Conservation (phyloP, 2,113 vertebrate genomes). For the Microcebus tavaratra region DNA sequence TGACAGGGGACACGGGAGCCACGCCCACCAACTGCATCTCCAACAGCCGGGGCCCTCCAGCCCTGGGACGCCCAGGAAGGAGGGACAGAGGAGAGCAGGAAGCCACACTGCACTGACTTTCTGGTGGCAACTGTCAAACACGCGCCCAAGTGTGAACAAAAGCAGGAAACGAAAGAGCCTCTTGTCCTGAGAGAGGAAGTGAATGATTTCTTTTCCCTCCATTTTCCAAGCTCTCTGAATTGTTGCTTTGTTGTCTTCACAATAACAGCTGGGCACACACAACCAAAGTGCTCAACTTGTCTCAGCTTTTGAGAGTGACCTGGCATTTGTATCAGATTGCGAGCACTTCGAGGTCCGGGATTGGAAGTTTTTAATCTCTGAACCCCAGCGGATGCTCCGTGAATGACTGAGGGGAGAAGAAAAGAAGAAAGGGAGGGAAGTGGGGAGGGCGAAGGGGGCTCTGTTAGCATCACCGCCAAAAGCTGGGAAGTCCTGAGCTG, state of each 20-base stretch:
- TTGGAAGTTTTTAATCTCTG: not conserved
- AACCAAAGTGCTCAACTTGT: rapidly evolving
- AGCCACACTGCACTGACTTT: not conserved
- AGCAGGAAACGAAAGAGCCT: constrained; percentile 53
- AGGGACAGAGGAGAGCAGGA: constrained; percentile 47
- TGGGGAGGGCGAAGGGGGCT: not conserved
- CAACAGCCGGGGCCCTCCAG: rapidly evolving
- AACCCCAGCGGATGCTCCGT: not conserved
- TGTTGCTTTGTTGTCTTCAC: not conserved
- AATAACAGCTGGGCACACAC: not conserved
- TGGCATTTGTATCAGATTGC: not conserved
- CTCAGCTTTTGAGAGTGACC: not conserved
- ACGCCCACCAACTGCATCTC: too few relatives aligned
- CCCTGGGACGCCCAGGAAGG: not conserved
- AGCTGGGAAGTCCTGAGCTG: not conserved
- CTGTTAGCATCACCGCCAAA: not conserved
- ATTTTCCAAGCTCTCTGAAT: not conserved
- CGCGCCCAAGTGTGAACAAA: constrained; percentile 41
- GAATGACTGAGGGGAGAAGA: not conserved
- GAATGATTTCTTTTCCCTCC: not conserved
- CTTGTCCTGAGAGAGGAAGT: not conserved
- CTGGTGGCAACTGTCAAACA: not conserved
- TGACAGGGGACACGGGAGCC: not conserved
- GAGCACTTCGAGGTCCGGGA: not conserved
- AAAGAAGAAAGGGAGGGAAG: too few relatives aligned